Evolutionary conservation across 2,113 vertebrate species (phyloP).

Genomic region (Myanophis thanlyinensis): DNA sequence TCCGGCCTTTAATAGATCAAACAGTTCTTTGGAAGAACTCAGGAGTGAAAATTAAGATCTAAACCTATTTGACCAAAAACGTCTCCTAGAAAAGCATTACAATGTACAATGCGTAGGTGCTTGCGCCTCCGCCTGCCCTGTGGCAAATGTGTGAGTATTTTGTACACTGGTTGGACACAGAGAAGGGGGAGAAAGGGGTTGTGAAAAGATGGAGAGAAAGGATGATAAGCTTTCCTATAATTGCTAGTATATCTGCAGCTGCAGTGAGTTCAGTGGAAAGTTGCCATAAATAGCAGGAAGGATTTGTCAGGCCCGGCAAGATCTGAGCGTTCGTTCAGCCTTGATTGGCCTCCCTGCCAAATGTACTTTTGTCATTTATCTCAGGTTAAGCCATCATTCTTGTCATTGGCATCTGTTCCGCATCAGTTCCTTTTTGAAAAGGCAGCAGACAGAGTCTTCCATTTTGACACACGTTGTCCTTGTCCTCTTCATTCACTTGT

Average conservation of each 20-base stretch:
- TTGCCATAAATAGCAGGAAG: constrained; percentile 43
- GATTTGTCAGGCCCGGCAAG: constrained; percentile 46
- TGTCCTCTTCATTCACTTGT: constrained; percentile 45
- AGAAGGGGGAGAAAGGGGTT: background rate
- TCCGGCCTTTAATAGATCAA: background rate
- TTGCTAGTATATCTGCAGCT: constrained; percentile 41
- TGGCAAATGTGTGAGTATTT: background rate
- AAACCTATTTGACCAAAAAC: background rate
- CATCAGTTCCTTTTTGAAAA: constrained; percentile 29
- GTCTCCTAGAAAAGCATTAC: background rate
- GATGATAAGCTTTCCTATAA: constrained; percentile 23
- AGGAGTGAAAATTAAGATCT: background rate
- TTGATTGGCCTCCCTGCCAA: constrained; percentile 51
- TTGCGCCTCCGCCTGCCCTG: background rate
- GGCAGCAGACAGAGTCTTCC: background rate
- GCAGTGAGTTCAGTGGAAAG: background rate
- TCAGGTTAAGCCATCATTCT: constrained; percentile 53
- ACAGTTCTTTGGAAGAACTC: background rate
- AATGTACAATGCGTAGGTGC: background rate
- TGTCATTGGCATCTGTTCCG: constrained; percentile 48
- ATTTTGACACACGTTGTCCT: constrained; percentile 46
- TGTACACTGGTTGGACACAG: background rate
- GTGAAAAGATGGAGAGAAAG: background rate
- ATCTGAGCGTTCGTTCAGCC: constrained; percentile 53
- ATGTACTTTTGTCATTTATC: constrained; percentile 37